A percentile compares a stretch with the other conserved stretches of the same genome.
phyloP scores from a whole-genome alignment of 2,888 invertebrate species.

The Scaptomyza reducta region DNA sequence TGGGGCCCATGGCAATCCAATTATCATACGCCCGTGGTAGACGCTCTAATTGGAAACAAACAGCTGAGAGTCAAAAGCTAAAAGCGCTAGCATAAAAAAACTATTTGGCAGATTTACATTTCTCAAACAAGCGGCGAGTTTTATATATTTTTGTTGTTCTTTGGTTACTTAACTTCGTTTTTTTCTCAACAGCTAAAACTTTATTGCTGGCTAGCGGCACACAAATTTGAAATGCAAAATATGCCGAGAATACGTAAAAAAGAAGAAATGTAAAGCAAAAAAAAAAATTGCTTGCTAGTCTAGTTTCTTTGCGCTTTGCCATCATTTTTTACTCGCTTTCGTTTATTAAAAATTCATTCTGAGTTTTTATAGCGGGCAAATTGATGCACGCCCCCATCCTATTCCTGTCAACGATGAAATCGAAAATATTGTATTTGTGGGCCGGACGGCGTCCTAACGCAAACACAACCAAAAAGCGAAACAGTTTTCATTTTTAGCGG shows the following conservation, averaged over 20 bases:
- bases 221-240: constrained; percentile 70
- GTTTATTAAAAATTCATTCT: constrained; percentile 76
- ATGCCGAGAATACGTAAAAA: constrained; percentile 42
- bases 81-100: constrained; percentile 50
- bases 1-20: constrained; percentile 69
- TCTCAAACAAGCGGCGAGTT: constrained; percentile 49
- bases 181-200: constrained; percentile 22
- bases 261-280: neutral
- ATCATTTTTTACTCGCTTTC: constrained; percentile 35
- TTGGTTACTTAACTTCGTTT: constrained; percentile 10
- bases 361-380: constrained; percentile 60
- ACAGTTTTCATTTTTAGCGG: constrained; percentile 61
- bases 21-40: constrained; percentile 72
- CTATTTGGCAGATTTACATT: constrained; percentile 70
- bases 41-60: constrained; percentile 74
- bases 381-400: constrained; percentile 48
- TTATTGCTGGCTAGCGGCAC: constrained; percentile 26
- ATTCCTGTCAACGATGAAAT: constrained; percentile 65
- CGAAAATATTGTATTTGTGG: constrained; percentile 72
- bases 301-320: constrained; percentile 17
- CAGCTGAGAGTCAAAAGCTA: constrained; percentile 70
- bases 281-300: constrained; percentile 17
- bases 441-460: constrained; percentile 18
- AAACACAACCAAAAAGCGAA: constrained; percentile 27
- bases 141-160: constrained; percentile 38